Conservation (phyloP, 2,797 vertebrate genomes). For the Acipenser oxyrinchus region DNA sequence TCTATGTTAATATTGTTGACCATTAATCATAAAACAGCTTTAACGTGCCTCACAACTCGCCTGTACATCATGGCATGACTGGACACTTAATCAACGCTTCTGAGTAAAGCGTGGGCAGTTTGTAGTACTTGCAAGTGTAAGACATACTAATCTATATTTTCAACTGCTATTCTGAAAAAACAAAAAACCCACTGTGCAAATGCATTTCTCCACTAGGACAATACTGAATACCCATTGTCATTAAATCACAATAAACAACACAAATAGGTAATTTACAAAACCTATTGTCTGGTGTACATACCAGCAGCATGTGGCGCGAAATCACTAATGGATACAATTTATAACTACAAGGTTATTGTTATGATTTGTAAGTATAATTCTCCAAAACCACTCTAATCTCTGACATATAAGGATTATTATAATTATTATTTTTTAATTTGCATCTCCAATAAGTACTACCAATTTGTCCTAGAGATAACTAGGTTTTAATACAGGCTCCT, state of each 20-base stretch:
- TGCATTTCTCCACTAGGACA: conserved; percentile 18
- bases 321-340: conserved; percentile 29
- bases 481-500: background rate
- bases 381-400: conserved; percentile 12
- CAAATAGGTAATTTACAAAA: conserved; percentile 18
- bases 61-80: too few relatives aligned
- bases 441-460: conserved; percentile 28
- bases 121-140: too few relatives aligned
- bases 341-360: background rate
- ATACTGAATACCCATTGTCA: conserved; percentile 15
- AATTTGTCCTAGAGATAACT: conserved; percentile 22
- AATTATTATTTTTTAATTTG: conserved; percentile 25
- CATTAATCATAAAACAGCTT: too few relatives aligned
- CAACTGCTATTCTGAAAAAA: background rate
- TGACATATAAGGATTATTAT: conserved; percentile 30
- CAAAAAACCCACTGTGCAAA: conserved; percentile 1
- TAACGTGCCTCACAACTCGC: too few relatives aligned
- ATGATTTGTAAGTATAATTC: conserved; percentile 7
- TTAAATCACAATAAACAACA: conserved; percentile 1
- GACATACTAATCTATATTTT: background rate
- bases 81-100: too few relatives aligned
- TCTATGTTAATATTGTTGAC: too few relatives aligned
- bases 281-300: conserved; percentile 12
- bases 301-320: conserved; percentile 5
- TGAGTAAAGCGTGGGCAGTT: too few relatives aligned